phyloP scores from a whole-genome alignment of 2,113 vertebrate species.

The Synodontis membranacea region DNA sequence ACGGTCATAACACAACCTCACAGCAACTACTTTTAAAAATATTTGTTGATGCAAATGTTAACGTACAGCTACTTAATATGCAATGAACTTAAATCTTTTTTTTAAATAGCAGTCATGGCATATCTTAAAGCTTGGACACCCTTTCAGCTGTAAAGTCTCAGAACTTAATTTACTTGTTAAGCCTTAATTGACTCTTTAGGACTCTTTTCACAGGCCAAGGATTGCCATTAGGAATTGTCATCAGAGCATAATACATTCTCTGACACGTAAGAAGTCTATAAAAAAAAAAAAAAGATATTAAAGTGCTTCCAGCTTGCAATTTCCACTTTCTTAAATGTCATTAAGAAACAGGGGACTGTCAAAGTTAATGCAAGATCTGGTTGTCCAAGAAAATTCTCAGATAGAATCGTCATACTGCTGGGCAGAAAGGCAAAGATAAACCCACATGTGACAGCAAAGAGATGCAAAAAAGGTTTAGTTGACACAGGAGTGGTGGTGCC shows the following conservation, averaged over 20 bases:
- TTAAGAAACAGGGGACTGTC: not conserved
- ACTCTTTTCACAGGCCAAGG: not conserved
- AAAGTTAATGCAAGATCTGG: not conserved
- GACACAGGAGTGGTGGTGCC: not conserved
- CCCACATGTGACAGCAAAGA: not conserved
- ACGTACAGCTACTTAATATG: not conserved
- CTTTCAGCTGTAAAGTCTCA: not conserved
- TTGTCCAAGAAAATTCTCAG: not conserved
- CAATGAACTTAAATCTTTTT: not conserved
- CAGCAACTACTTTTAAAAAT: not conserved
- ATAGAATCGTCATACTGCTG: not conserved
- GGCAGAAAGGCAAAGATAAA: no score
- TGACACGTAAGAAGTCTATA: not conserved
- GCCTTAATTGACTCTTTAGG: not conserved
- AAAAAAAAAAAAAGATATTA: not conserved
- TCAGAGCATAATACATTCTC: not conserved
- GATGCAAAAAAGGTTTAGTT: not conserved
- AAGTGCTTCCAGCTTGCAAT: not conserved
- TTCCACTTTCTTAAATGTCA: not conserved
- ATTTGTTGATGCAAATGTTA: not conserved
- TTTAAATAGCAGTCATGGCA: not conserved
- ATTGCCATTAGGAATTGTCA: not conserved
- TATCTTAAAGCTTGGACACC: not conserved
- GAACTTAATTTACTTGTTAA: not conserved
- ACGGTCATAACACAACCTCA: not conserved